These are phyloP conservation scores for Endotricha flammealis DNA, from an alignment of 2,888 invertebrate species.

Conservation along the genomic window DNA sequence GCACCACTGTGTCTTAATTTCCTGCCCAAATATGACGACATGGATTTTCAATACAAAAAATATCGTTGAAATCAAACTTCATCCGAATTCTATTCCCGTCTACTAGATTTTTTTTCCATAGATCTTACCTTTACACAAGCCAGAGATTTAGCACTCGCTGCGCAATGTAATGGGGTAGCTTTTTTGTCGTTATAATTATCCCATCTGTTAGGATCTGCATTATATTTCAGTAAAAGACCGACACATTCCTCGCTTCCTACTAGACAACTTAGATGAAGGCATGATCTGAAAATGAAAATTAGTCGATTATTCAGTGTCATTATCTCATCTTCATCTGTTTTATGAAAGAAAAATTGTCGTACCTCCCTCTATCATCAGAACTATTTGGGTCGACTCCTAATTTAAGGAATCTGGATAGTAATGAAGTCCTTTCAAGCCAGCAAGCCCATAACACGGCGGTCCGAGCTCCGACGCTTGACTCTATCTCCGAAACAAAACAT, in stretches of 20 bases:
- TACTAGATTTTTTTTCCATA: conserved; percentile 20
- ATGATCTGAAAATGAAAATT: conserved; percentile 47
- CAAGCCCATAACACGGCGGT: conserved; percentile 80
- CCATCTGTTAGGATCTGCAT: conserved; percentile 85
- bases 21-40: no score
- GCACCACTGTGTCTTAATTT: no score
- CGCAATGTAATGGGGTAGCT: conserved; percentile 87
- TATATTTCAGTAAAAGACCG: conserved; percentile 82
- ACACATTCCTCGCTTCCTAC: conserved; percentile 85
- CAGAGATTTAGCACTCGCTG: conserved; percentile 82
- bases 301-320: background rate
- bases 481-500: conserved; percentile 35
- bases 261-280: conserved; percentile 87
- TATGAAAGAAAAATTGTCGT: conserved; percentile 20
- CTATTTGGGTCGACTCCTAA: conserved; percentile 80
- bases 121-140: conserved; percentile 76
- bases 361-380: conserved; percentile 83
- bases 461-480: conserved; percentile 49
- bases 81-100: no score
- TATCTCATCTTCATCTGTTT: background rate
- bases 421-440: conserved; percentile 78
- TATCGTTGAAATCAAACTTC: no score
- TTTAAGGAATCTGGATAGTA: conserved; percentile 73
- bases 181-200: conserved; percentile 80
- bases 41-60: no score